These are phyloP conservation scores for Chesias legatella DNA, from an alignment of 2,888 invertebrate genomes.

Conservation along the genomic window DNA sequence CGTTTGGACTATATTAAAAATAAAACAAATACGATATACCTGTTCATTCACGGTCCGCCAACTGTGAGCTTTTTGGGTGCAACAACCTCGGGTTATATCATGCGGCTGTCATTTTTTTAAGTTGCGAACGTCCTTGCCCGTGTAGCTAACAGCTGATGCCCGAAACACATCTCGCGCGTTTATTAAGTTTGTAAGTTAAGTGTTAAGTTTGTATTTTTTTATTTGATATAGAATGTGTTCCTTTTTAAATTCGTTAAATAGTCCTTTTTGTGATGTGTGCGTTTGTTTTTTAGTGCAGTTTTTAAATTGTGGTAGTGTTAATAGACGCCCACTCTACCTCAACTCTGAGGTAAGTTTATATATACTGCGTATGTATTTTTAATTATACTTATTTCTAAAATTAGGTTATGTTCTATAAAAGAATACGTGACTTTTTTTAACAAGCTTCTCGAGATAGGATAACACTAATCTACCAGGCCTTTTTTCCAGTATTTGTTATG, in stretches of 20 bases:
- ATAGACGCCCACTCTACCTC: background rate
- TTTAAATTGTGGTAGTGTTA: slow-evolving; percentile 2
- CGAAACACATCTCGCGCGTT: slow-evolving; percentile 22
- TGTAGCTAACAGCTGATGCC: slow-evolving; percentile 62
- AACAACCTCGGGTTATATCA: slow-evolving; percentile 58
- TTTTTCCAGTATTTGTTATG: no score
- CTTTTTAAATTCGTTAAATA: background rate
- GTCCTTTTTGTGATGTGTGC: slow-evolving; percentile 12
- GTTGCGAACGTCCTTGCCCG: slow-evolving; percentile 57
- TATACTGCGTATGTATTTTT: no score
- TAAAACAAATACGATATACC: slow-evolving; percentile 46
- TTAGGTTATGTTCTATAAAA: no score
- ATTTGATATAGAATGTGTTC: background rate
- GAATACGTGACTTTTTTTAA: no score
- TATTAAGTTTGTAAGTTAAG: no score
- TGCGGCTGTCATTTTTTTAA: slow-evolving; percentile 45
- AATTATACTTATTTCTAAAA: no score
- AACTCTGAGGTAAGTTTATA: slow-evolving; percentile 6
- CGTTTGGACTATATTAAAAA: slow-evolving; percentile 27
- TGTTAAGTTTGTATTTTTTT: slow-evolving; percentile 7
- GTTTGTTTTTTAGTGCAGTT: slow-evolving; percentile 9
- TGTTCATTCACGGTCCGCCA: slow-evolving; percentile 64
- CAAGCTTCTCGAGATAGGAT: no score
- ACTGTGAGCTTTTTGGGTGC: slow-evolving; percentile 53
- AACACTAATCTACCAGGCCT: no score